Conservation (phyloP, 2,888 invertebrate genomes). For the Drosophila testacea region DNA sequence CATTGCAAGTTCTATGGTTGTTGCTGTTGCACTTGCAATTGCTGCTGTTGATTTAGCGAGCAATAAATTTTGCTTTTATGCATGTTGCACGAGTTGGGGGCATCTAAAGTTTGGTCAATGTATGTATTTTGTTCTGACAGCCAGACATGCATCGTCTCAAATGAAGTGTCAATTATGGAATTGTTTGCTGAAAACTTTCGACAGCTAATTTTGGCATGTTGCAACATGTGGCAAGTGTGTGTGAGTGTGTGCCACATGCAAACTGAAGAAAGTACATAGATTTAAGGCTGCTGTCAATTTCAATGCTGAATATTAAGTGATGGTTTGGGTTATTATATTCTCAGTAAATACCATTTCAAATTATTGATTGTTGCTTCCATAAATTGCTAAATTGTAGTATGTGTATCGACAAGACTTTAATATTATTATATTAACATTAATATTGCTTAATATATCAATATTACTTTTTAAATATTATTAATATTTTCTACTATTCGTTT, state of each 20-base stretch:
- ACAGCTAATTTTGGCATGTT: constrained; percentile 46
- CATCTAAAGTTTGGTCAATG: constrained; percentile 29
- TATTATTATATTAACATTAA: no score
- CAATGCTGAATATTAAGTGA: no score
- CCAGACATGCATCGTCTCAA: constrained; percentile 26
- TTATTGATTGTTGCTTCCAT: no score
- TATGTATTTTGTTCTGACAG: constrained; percentile 31
- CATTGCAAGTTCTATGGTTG: constrained; percentile 29
- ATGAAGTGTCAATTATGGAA: constrained; percentile 44
- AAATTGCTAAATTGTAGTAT: no score
- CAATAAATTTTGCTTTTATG: constrained; percentile 47
- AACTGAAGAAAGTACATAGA: neutral
- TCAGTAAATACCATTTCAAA: no score
- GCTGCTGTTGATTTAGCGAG: constrained; percentile 44
- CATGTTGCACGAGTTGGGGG: constrained; percentile 7
- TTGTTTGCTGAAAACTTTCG: constrained; percentile 40
- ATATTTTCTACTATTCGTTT: no score
- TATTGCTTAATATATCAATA: no score
- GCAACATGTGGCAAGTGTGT: constrained; percentile 18
- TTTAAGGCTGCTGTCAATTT: neutral
- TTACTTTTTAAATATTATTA: no score
- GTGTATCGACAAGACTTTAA: no score
- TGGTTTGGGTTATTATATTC: no score
- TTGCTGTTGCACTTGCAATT: constrained; percentile 8
- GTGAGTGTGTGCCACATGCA: constrained; percentile 6